Conservation (phyloP, 2,888 invertebrate genomes). For the Noctuana brunneofusca region DNA sequence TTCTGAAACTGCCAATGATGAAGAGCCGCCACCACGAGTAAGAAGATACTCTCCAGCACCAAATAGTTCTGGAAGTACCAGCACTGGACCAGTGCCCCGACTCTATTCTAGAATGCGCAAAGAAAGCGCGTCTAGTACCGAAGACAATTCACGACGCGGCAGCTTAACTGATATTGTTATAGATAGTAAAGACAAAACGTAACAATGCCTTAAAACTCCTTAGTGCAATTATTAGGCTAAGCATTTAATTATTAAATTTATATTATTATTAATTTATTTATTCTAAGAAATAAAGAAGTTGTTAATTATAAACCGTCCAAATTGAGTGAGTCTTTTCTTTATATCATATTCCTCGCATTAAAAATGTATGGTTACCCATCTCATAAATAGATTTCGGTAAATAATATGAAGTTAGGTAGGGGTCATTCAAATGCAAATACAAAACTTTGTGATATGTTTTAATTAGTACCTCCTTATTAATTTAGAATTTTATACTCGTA, state of each 20-base stretch:
- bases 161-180: conserved; percentile 79
- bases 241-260: conserved; percentile 43
- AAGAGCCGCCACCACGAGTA: conserved; percentile 56
- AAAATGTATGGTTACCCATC: too few relatives aligned
- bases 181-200: conserved; percentile 78
- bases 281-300: conserved; percentile 1
- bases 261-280: conserved; percentile 37
- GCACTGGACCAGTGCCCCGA: conserved; percentile 69
- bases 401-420: not conserved
- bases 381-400: too few relatives aligned
- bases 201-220: conserved; percentile 50
- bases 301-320: conserved; percentile 4
- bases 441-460: conserved; percentile 55
- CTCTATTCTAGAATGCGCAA: conserved; percentile 72
- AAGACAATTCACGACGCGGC: conserved; percentile 65
- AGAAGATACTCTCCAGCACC: conserved; percentile 76
- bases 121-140: conserved; percentile 57
- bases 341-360: too few relatives aligned
- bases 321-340: not conserved
- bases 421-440: conserved; percentile 36
- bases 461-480: conserved; percentile 58
- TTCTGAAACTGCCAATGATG: conserved; percentile 57
- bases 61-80: conserved; percentile 58
- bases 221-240: conserved; percentile 59
- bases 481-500: conserved; percentile 58